A percentile compares a stretch with the other conserved stretches of the same genome.
Evolutionary conservation across 23 tunicate species (phyloP).

Genomic region (Styela clava): DNA sequence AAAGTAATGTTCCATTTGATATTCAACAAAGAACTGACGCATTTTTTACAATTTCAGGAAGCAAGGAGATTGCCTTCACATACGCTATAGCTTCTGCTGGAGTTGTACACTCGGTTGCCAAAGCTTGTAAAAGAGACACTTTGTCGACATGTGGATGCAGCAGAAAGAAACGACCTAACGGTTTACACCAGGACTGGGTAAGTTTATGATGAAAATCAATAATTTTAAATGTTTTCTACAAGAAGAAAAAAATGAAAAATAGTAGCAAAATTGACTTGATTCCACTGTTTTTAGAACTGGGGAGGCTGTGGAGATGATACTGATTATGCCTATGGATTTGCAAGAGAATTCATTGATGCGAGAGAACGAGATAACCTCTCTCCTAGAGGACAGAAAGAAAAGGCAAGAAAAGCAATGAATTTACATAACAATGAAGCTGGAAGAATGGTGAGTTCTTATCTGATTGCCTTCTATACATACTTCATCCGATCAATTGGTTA

Average conservation of each 20-base stretch:
- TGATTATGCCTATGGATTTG: constrained; percentile 90
- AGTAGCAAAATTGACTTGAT: too few species aligned
- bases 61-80: constrained; percentile 91
- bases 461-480: too few species aligned
- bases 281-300: constrained; percentile 77
- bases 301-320: constrained; percentile 96
- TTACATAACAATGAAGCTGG: constrained; percentile 98
- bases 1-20: too few species aligned
- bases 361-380: constrained; percentile 67
- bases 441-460: constrained; percentile 89
- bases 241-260: too few species aligned
- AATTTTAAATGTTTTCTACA: too few species aligned
- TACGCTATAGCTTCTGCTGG: constrained; percentile 97
- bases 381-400: constrained; percentile 39
- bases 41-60: constrained; percentile 58
- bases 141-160: constrained; percentile 80
- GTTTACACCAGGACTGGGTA: constrained; percentile 78
- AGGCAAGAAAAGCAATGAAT: constrained; percentile 77
- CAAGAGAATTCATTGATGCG: constrained; percentile 90
- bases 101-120: constrained; percentile 86
- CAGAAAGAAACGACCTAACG: constrained; percentile 50
- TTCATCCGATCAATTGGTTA: too few species aligned
- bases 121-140: constrained; percentile 77
- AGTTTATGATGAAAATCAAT: background rate
- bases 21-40: too few species aligned